These are phyloP conservation scores for Polia nebulosa DNA, from an alignment of 2,888 invertebrate species.

Conservation along the genomic window DNA sequence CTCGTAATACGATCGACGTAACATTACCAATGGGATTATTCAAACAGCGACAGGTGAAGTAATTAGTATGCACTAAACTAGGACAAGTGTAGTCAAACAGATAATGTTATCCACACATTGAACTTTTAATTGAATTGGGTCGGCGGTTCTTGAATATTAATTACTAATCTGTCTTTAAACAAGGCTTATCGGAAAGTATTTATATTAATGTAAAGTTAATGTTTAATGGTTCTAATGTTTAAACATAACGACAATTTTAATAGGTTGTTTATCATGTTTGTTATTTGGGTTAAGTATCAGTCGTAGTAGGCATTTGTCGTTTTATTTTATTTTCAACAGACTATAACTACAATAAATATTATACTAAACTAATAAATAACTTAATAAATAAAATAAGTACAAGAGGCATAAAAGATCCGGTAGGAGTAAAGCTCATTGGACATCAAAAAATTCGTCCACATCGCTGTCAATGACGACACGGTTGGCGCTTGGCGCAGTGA, in stretches of 20 bases:
- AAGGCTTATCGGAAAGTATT: slow-evolving; percentile 34
- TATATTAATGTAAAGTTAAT: slow-evolving; percentile 29
- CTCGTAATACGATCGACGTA: no score
- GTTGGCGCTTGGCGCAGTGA: no score
- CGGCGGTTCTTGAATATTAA: slow-evolving; percentile 56
- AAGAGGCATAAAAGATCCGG: no score
- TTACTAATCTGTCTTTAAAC: slow-evolving; percentile 56
- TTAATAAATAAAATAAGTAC: no score
- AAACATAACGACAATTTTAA: neutral
- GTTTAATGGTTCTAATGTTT: neutral
- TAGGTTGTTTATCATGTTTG: slow-evolving; percentile 4
- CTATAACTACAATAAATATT: no score
- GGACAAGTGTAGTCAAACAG: slow-evolving; percentile 58
- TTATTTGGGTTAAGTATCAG: neutral
- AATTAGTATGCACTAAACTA: slow-evolving; percentile 56
- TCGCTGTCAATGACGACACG: no score
- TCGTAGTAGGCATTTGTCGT: no score
- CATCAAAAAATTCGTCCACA: no score
- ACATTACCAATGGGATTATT: slow-evolving; percentile 12
- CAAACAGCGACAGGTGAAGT: slow-evolving; percentile 39
- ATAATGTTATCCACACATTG: slow-evolving; percentile 61
- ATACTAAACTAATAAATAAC: no score
- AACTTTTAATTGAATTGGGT: slow-evolving; percentile 66
- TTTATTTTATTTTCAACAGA: no score
- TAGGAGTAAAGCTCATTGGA: no score